Evolutionary conservation across 2,113 vertebrate species (phyloP).

Genomic region (Phasianus colchicus): DNA sequence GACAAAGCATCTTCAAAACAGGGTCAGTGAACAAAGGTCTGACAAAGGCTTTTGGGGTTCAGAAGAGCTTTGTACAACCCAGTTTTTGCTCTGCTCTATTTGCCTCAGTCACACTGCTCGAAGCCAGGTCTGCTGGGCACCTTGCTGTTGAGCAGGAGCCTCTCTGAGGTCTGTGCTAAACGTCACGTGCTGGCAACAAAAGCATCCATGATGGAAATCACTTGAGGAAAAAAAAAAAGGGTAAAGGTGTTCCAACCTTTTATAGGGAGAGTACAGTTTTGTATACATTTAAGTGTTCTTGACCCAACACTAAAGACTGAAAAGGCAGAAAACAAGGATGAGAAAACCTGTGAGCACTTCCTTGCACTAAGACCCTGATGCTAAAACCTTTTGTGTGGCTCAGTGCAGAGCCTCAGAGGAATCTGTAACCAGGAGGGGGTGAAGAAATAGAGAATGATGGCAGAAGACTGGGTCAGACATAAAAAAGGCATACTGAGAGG

Average conservation of each 20-base stretch:
- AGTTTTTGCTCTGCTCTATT: background rate
- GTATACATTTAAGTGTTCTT: background rate
- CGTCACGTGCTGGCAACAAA: background rate
- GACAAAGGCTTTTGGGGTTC: background rate
- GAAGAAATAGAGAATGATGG: background rate
- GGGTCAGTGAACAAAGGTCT: background rate
- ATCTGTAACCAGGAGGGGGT: background rate
- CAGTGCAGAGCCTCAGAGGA: background rate
- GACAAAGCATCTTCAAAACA: constrained; percentile 26
- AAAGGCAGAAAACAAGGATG: background rate
- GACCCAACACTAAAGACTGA: background rate
- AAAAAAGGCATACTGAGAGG: background rate
- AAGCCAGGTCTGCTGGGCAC: background rate
- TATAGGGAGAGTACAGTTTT: background rate
- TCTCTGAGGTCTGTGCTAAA: background rate
- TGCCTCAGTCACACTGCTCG: background rate
- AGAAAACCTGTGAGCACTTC: background rate
- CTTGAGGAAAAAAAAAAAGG: background rate
- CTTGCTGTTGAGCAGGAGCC: background rate
- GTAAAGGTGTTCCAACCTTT: background rate
- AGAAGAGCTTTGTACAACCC: background rate
- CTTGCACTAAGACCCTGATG: background rate
- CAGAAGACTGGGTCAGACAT: background rate
- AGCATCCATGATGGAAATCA: background rate
- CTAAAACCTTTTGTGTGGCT: background rate